Evolutionary conservation across 2,888 invertebrate genomes (phyloP), one percentile per base, ranked within the genome.

Genomic region (Tiliacea citrago): DNA sequence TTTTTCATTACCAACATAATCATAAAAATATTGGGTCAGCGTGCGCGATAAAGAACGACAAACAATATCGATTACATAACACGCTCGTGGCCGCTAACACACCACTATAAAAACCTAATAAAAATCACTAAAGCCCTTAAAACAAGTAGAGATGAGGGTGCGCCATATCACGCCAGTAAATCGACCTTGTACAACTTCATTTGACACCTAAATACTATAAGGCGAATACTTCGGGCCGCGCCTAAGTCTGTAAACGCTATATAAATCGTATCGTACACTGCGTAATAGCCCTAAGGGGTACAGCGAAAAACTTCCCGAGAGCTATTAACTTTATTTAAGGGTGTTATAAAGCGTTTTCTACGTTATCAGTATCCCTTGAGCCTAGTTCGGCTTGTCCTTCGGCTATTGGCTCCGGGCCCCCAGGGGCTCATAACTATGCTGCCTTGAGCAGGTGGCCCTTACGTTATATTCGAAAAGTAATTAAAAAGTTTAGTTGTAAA

Each of bases 301-400:
- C 93, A 92, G 90, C 93, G 95, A 95, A 95, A 95, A 95, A 95
- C 94, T 96, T 95, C 92, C 91, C 87, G 91, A 91, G 92, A 90
- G 95, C 95, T 94, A 96, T 96, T 95, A 96, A 96, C 92, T 94
- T 96, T 95, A 95, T 96, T 96, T 95, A 95, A 95, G 95, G 92
- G 92, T 92, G 95, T 94, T 95, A 95, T 95, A 95, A 96, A 96
- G 90, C 94, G 94, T 93, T 95, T 94, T 93, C 93, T 93, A 92
- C 94, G 95, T 94, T 96, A 95, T 95, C 95, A 93, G 93, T 89
- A 91, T 93, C 94, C 94, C 94, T 81, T 85, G 92, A 92, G 93
- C 89, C 91, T 92, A 92, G 94, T 94, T 93, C 85, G 83, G 91
- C 91, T 88, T 91, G 91, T 89, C 92, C 91, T 91, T 89, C 91